phyloP scores from a whole-genome alignment of 2,113 vertebrate species.

The Tachysurus fulvidraco region DNA sequence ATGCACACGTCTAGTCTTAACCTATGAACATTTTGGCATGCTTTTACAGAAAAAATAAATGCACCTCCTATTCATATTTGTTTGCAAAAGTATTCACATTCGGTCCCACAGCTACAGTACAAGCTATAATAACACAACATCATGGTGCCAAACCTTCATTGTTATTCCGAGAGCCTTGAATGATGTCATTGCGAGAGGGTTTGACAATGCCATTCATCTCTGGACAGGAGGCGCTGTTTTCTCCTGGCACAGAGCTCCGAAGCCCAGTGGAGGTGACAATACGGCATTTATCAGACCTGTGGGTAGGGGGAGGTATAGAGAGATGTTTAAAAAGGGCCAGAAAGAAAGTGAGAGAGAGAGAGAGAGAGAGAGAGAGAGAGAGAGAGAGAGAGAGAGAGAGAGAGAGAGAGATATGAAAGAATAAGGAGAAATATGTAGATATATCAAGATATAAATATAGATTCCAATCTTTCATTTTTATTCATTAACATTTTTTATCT shows the following conservation, averaged over 20 bases:
- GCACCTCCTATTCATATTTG: no score
- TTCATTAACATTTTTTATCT: not conserved
- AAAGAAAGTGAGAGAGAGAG: not conserved
- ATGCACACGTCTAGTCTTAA: no score
- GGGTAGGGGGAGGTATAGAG: not conserved
- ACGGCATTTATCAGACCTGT: slow-evolving; percentile 63
- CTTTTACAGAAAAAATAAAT: no score
- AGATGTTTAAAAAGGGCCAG: not conserved
- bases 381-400: not conserved
- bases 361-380: not conserved
- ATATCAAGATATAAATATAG: not conserved
- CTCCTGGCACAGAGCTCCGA: slow-evolving; percentile 50
- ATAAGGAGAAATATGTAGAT: not conserved
- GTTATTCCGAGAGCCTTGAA: slow-evolving; percentile 47
- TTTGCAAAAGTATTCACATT: no score
- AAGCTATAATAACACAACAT: not conserved
- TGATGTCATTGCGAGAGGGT: slow-evolving; percentile 21
- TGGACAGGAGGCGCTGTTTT: slow-evolving; percentile 60
- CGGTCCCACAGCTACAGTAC: no score
- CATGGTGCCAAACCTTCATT: slow-evolving; percentile 37
- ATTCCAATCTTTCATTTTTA: not conserved
- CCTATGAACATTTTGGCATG: no score
- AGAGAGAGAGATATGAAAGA: not conserved
- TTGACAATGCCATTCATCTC: slow-evolving; percentile 58
- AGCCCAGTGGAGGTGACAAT: slow-evolving; percentile 49